Base-by-base conservation (phyloP, 30 jellyfish, hydroid and myxozoan genomes). In the Clytia hemisphaerica region DNA sequence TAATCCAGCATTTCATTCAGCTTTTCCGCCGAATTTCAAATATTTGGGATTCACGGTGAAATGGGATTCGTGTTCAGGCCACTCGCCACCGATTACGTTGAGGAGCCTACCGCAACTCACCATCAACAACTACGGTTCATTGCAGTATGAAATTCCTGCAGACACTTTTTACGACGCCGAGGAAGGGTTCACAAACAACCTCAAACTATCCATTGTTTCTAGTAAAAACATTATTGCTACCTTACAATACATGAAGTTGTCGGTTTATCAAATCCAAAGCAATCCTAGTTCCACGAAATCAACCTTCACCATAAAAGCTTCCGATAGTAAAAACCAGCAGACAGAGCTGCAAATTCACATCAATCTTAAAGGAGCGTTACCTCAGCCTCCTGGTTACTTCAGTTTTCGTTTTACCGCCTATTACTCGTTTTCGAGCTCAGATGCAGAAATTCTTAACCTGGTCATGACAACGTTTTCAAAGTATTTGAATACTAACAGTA, bases 151-250 rank as follows among this genome's bases (percentile, higher is more conserved):
- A 24, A 15, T 69, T 4, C 73, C 81, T 1, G 28, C 3, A 9
- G 31, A 18, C 24, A 69, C 81, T 15, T 46, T 69, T n/a, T 69
- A 44, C 35, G 81, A 69, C 2, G 48, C 48, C 24, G 81, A 69
- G 29, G 81, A 69, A 22, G 81, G 81, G 49, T 69, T 69, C 29
- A n/a, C 40, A 7, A 42, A 44, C 51, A 69, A 35, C 51, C 16
- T 69, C 31, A 49, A 49, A 16, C 27, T 69, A 33, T 33, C n/a
- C n/a, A n/a, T n/a, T n/a, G n/a, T n/a, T n/a, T n/a, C n/a, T n/a
- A n/a, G n/a, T n/a, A n/a, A n/a, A 31, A 35, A 21, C 6, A 50
- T 69, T 21, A n/a, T 69, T n/a, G 48, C 35, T 18, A 44, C 30
- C 3, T 21, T 69, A 27, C 26, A 45, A 5, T 26, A 30, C 6